Evolutionary conservation across 2,113 vertebrate genomes (phyloP), one percentile per base, ranked within the genome.

Genomic region (Nesogale talazaci): DNA sequence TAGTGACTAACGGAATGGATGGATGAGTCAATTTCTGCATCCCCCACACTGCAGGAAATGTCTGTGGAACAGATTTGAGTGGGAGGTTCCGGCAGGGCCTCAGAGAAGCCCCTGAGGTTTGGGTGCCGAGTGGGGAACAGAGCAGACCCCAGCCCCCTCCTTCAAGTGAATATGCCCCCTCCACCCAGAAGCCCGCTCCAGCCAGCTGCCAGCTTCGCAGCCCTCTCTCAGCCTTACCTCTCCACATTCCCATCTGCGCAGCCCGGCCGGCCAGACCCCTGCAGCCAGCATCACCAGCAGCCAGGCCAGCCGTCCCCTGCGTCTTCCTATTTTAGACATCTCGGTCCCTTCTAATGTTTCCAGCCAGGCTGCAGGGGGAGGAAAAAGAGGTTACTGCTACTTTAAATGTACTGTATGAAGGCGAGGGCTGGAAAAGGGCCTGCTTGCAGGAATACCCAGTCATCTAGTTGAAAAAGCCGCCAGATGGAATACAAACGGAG

Each of bases 351-450:
- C 97, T 96, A 97, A 97, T 97, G 97, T 96, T 96, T 96, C 97
- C 96, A 96, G 96, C 90, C 91, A 40, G 95, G 92, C 96, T 94
- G 94, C 59, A 92, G 97, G 97, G 97, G 98, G 96, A 97, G 96
- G 94, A 97, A 97, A 96, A 98, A 97, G 97, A 97, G 97, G 97
- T 96, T 97, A 94, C 98, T 98, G 98, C 97, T 97, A 97, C 97
- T 98, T 98, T 98, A 98, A 98, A 98, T 98, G 96, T 98, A 97
- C 97, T 97, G 98, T 97, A 97, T 97, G 97, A 96, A 96, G 97
- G 95, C 93, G 93, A 97, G 97, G 97, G 98, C 97, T 97, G 98
- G 98, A 97, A 96, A 97, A 96, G 94, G 98, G 98, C 98, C 98
- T 98, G 98, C 97, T 93, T 96, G 97, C 97, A 97, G 97, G 97